Percentiles rank a stretch among this genome's conserved stretches.
phyloP scores from a whole-genome alignment of 2,797 vertebrate species.

The Staurois parvus region DNA sequence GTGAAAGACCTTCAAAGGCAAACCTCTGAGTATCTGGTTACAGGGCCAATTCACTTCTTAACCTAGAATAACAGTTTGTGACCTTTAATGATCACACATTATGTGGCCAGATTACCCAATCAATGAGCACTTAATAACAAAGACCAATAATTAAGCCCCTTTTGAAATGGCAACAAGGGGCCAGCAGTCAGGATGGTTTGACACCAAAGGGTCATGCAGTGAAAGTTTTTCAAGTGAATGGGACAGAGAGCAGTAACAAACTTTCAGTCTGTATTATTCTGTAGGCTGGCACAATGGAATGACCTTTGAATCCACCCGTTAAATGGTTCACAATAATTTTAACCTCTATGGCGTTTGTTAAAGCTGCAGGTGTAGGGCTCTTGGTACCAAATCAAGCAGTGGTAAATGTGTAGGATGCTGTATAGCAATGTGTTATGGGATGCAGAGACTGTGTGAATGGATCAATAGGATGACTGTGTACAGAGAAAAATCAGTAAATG shows the following conservation, averaged over 20 bases:
- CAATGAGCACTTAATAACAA: conserved; percentile 61
- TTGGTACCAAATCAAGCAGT: conserved; percentile 57
- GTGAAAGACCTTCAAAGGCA: conserved; percentile 43
- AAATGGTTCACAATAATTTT: conserved; percentile 60
- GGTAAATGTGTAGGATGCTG: conserved; percentile 60
- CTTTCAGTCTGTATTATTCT: conserved; percentile 59
- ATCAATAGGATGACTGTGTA: conserved; percentile 61
- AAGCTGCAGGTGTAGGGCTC: conserved; percentile 61
- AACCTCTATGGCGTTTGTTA: conserved; percentile 57
- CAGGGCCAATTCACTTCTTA: conserved; percentile 60
- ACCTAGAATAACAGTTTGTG: conserved; percentile 59
- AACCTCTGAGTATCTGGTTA: conserved; percentile 50
- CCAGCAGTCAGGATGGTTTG: conserved; percentile 57
- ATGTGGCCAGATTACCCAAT: conserved; percentile 62
- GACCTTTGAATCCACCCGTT: conserved; percentile 58
- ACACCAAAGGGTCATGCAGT: conserved; percentile 58
- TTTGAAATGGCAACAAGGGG: conserved; percentile 51
- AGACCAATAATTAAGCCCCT: conserved; percentile 59
- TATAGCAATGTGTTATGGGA: conserved; percentile 54
- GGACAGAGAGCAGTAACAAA: conserved; percentile 61
- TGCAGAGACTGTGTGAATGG: conserved; percentile 44
- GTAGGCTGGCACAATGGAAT: conserved; percentile 32
- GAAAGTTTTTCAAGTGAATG: conserved; percentile 61
- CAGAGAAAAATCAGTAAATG: conserved; percentile 45
- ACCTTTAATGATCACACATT: conserved; percentile 62